phyloP scores from a whole-genome alignment of 2,113 vertebrate species.

The Sardina pilchardus region DNA sequence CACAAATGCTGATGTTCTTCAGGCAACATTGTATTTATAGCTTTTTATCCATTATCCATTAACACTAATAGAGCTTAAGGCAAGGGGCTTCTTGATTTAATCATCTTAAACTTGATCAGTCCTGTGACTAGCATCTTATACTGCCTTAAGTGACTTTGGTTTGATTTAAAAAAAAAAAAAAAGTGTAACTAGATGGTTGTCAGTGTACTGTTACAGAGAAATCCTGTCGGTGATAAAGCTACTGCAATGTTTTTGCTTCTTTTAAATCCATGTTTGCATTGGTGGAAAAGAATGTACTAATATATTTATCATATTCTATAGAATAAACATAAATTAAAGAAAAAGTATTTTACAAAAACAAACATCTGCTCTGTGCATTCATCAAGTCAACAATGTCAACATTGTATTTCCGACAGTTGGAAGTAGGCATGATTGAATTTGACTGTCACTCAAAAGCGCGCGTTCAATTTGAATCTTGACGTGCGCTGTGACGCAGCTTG shows the following conservation, averaged over 20 bases:
- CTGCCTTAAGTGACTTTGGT: conserved; percentile 16
- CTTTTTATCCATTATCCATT: not conserved
- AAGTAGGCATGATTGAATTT: not conserved
- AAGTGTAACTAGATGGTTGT: not conserved
- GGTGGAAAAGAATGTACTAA: conserved; percentile 30
- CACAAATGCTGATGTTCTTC: not conserved
- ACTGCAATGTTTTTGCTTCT: conserved; percentile 10
- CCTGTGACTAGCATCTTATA: conserved; percentile 20
- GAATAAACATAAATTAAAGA: conserved; percentile 15
- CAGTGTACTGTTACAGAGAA: conserved; percentile 2
- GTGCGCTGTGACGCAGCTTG: not conserved
- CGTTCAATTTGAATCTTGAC: conserved; percentile 42
- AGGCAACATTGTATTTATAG: conserved; percentile 7
- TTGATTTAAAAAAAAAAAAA: not conserved
- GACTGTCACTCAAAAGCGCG: not conserved
- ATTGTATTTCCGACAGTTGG: not conserved
- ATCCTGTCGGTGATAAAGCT: conserved; percentile 13
- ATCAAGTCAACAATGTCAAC: not conserved
- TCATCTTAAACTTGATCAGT: not conserved
- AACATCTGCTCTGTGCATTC: not conserved
- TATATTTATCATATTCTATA: conserved; percentile 28
- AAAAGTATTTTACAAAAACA: not conserved
- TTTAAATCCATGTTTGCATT: conserved; percentile 2
- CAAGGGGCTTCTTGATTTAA: conserved; percentile 9
- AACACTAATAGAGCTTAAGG: not conserved